Evolutionary conservation across 37 sponge, comb jelly and placozoan genomes (phyloP), one percentile per base, ranked within the genome.

Genomic region (Geodia barretti): DNA sequence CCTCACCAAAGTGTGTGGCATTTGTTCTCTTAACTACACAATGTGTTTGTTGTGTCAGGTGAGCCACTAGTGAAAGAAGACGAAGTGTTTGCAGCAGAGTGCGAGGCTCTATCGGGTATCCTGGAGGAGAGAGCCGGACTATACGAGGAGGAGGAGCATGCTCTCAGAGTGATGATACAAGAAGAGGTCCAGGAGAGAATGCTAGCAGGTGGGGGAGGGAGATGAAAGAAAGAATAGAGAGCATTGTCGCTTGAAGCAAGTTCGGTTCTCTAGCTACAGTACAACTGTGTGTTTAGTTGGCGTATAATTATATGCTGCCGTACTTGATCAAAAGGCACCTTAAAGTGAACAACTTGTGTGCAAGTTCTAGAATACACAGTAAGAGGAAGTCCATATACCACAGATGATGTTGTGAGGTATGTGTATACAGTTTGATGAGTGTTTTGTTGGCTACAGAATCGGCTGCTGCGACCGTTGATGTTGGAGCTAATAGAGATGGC

Each of bases 81-180:
- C n/a, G 83, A 83, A 38, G 21, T 25, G 19, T 83, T 75, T 58
- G 14, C 38, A 5, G 41, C 24, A 8, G 25, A 11, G 2, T 32
- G n/a, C 54, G 37, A 74, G 4, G 24, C 43, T 29, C 41, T 75
- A 5, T 24, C 23, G 0, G 58, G 54, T 2, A 41, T 83, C 25
- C 75, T 83, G 75, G 64, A 28, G 32, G 37, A 29, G 67, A 75
- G 73, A 64, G 19, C 21, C 32, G 43, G 14, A 30, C 65, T 75
- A 58, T 83, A 75, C 59, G 59, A 83, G 67, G 41, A 38, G 54
- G 83, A 83, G 68, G 83, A 83, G 75, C 83, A 83, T 41, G 75
- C 83, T 58, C 75, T 83, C 54, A 83, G 83, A 37, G 83, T 83
- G 33, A 64, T 83, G 58, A 74, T 83, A 75, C 39, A 74, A 68